Conservation (phyloP, 2,797 vertebrate species). For the Clangula hyemalis region DNA sequence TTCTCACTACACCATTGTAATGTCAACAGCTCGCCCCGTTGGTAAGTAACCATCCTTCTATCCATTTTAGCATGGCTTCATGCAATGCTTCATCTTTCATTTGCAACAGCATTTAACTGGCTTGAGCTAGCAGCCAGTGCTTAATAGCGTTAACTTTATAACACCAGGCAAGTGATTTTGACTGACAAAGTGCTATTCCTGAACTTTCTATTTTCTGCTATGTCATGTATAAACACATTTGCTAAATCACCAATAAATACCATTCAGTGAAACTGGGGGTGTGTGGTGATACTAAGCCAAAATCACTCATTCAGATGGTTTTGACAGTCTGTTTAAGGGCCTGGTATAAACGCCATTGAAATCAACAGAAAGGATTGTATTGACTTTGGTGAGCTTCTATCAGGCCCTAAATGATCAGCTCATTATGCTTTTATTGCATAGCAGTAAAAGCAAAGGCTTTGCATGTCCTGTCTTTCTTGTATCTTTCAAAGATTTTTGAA, state of each 20-base stretch:
- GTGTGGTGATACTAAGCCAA: neutral
- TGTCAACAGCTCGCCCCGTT: slow-evolving; percentile 97
- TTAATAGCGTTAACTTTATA: slow-evolving; percentile 43
- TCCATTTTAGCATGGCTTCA: slow-evolving; percentile 89
- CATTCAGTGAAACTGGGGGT: neutral
- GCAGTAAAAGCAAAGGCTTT: slow-evolving; percentile 34
- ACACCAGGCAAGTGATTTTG: slow-evolving; percentile 35
- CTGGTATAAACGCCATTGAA: slow-evolving; percentile 5
- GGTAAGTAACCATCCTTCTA: slow-evolving; percentile 99
- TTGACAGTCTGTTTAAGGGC: neutral
- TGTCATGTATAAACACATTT: slow-evolving; percentile 2
- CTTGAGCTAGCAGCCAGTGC: slow-evolving; percentile 27
- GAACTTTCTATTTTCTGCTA: slow-evolving; percentile 41
- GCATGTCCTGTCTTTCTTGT: slow-evolving; percentile 19
- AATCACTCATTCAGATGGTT: neutral
- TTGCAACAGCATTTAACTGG: slow-evolving; percentile 68
- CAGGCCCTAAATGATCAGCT: neutral
- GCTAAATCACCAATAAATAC: neutral
- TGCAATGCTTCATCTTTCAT: slow-evolving; percentile 79
- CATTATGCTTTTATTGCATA: slow-evolving; percentile 49
- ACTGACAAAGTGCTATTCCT: slow-evolving; percentile 25
- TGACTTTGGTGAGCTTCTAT: slow-evolving; percentile 30
- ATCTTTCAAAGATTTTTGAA: neutral
- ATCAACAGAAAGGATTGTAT: neutral
- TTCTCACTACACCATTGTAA: slow-evolving; percentile 96